Evolutionary conservation across 2,797 vertebrate species (phyloP), one percentile per base, ranked within the genome.

Genomic region (Propithecus perrieri): DNA sequence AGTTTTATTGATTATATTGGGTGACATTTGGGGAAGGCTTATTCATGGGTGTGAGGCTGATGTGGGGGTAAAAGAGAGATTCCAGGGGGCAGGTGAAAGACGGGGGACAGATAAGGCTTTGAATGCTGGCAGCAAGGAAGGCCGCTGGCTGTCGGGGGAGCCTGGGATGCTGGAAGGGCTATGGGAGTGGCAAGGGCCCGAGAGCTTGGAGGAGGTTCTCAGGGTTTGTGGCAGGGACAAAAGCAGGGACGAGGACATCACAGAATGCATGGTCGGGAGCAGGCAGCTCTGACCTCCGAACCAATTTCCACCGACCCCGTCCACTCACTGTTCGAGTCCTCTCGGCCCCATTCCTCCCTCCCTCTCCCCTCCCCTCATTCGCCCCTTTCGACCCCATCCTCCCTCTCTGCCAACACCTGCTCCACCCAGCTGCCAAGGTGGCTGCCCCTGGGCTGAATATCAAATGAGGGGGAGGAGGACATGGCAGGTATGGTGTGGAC

Each of bases 401-500:
- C 46, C 43, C 6, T 28, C 43, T 79, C 50, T 63, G 13, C 57
- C 43, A 61, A 20, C 17, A 79, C 57, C 50, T 50, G 18, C 17
- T 63, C 30, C 38, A 20, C 35, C 7, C 53, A 41, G 65, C 85
- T n/a, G 7, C 72, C 35, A 24, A 74, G 53, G 33, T 28, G 55
- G 57, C 35, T 18, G 1, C 4, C 53, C 59, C 17, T 48, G 67
- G 79, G 30, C 33, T 53, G 48, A 18, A 22, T 10, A 7, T 35
- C 20, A 71, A 18, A 6, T 55, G 48, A 18, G 57, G 41, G 33
- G 33, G 28, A 57, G 61, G 65, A 81, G 63, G 85, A 43, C 30
- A 0, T 0, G 35, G 43, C 1, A 2, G 59, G 53, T 6, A 4
- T 33, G 50, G 53, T 9, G 12, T 30, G 84, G 55, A 9, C 8